Evolutionary conservation across 2,797 vertebrate species (phyloP).

Genomic region (Sylvilagus floridanus): DNA sequence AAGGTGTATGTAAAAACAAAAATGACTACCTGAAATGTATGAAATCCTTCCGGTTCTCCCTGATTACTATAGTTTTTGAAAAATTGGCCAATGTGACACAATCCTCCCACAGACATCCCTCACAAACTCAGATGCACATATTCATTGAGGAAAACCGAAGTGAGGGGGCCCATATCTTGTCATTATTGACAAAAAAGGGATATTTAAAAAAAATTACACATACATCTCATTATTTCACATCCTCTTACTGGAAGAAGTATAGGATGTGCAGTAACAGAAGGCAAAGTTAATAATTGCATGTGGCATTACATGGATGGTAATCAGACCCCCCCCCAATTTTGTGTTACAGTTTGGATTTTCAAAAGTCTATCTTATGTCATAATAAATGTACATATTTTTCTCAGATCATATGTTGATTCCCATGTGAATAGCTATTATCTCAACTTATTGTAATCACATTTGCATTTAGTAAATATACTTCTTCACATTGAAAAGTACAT

Average conservation of each 20-base stretch:
- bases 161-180: not conserved
- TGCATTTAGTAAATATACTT: not conserved
- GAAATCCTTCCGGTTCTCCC: not conserved
- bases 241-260: not conserved
- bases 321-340: not conserved
- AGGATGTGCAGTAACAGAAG: not conserved
- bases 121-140: not conserved
- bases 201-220: not conserved
- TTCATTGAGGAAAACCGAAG: not conserved
- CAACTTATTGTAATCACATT: not conserved
- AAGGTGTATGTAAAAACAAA: not conserved
- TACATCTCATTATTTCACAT: not conserved
- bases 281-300: not conserved
- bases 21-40: not conserved
- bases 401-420: not conserved
- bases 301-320: not conserved
- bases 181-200: not conserved
- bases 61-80: not conserved
- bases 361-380: constrained; percentile 27
- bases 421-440: not conserved
- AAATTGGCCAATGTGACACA: not conserved
- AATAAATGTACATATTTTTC: constrained; percentile 23
- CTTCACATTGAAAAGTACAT: not conserved
- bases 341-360: constrained; percentile 15
- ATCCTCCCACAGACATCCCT: not conserved